Evolutionary conservation across 2,113 vertebrate species (phyloP), one percentile per base, ranked within the genome.

Genomic region (Pollimyrus isidori): DNA sequence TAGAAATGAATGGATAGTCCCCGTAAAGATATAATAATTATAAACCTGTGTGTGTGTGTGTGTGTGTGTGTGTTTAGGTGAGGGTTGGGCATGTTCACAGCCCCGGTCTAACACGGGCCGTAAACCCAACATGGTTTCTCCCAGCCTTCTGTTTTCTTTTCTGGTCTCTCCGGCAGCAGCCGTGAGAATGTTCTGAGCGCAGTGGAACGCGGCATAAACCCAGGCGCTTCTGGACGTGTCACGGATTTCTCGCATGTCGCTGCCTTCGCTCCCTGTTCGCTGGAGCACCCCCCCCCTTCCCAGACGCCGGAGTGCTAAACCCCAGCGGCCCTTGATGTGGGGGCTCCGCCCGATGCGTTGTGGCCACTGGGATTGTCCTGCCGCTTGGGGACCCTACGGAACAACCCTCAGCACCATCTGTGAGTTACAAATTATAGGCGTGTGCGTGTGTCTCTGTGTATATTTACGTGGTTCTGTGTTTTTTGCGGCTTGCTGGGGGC

Each of bases 151-250:
- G 90, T 2, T 48, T 84, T 7, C 9, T 17, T 11, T 42, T 45
- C 4, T 26, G n/a, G 19, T 7, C 23, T 84, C 69, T 69, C 89
- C 42, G 52, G 85, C 76, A 90, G 87, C 92, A 53, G 11, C 91
- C 89, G 89, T 73, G 80, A 90, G 89, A 94, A 95, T 94, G 93
- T 94, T 93, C 93, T 94, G 94, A 95, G 93, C 91, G 91, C 91
- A 91, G 91, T 91, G 89, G 91, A 93, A 94, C 92, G 91, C 90
- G 92, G 91, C 93, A 93, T 90, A 56, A 93, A 93, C 92, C 7
- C 0, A 62, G 91, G 91, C 91, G 91, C 92, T 93, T 92, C 92
- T 91, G 93, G 93, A 91, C 46, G 26, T 30, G 62, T 26, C 62
- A 30, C 62, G 0, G 62, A 56, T 90, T 84, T 88, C 21, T 82